A percentile compares a stretch with the other conserved stretches of the same genome.
These are phyloP conservation scores for Isurus oxyrinchus DNA, from an alignment of 2,113 vertebrate genomes.

Conservation along the genomic window DNA sequence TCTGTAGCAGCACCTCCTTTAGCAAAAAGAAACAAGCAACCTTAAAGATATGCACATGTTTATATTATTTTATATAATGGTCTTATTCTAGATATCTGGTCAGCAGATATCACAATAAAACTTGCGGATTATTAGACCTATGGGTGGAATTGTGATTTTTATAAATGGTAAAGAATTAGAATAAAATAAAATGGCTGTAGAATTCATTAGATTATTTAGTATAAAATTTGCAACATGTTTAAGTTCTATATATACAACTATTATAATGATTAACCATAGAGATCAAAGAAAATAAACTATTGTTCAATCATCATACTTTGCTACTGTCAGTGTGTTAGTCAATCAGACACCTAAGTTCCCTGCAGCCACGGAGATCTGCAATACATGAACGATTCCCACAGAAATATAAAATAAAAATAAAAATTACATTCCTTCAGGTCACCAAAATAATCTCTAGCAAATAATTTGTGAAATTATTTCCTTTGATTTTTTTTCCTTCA, in stretches of 20 bases:
- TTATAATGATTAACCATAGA: not conserved
- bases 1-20: not conserved
- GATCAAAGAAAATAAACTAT: not conserved
- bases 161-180: not conserved
- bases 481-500: not conserved
- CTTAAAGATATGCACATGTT: not conserved
- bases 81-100: not conserved
- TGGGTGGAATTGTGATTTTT: not conserved
- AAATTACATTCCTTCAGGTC: not conserved
- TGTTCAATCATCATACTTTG: not conserved
- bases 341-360: not conserved
- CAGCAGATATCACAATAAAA: not conserved
- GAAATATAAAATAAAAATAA: not conserved
- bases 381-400: not conserved
- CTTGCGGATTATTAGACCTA: not conserved
- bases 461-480: not conserved
- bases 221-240: not conserved
- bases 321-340: not conserved
- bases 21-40: not conserved
- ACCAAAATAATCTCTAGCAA: not conserved
- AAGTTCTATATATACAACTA: not conserved
- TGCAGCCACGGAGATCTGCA: not conserved
- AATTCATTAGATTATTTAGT: not conserved
- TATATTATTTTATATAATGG: not conserved
- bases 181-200: not conserved